These are phyloP conservation scores for Hemichromis elongatus DNA, from an alignment of 2,113 vertebrate genomes.

Conservation along the genomic window DNA sequence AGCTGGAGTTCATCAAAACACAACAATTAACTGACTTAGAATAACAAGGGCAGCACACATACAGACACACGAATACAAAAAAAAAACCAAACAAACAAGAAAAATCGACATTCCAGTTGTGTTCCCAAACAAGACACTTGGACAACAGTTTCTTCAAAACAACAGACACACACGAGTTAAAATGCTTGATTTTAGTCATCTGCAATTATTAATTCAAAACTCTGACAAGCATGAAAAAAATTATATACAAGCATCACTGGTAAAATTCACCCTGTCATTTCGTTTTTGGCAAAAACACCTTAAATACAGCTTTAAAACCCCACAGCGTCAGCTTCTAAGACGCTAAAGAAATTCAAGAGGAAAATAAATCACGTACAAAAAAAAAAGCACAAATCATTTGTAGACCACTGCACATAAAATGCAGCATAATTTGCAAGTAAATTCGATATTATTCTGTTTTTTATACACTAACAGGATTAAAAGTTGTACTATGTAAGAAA, in stretches of 20 bases:
- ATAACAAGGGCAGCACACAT: slow-evolving; percentile 16
- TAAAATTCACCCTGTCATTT: slow-evolving; percentile 22
- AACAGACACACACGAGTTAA: not conserved
- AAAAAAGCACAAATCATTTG: not conserved
- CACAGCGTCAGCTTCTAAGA: not conserved
- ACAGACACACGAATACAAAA: not conserved
- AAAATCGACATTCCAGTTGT: not conserved
- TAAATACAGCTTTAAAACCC: not conserved
- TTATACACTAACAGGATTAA: not conserved
- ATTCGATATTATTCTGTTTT: not conserved
- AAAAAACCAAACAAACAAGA: not conserved
- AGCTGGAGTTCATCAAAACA: slow-evolving; percentile 11
- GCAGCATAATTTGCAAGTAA: not conserved
- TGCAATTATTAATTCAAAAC: slow-evolving; percentile 29
- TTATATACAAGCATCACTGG: not conserved
- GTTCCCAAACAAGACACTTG: not conserved
- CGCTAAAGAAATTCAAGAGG: not conserved
- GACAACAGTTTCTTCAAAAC: not conserved
- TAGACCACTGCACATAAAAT: not conserved
- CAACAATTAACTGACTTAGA: slow-evolving; percentile 47
- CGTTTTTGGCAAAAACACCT: not conserved
- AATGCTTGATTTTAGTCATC: not conserved
- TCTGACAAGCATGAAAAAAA: slow-evolving; percentile 45
- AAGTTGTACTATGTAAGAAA: not conserved
- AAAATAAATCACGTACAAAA: not conserved